Evolutionary conservation across 2,888 invertebrate genomes (phyloP), one percentile per base, ranked within the genome.

Genomic region (Prenolepis imparis): DNA sequence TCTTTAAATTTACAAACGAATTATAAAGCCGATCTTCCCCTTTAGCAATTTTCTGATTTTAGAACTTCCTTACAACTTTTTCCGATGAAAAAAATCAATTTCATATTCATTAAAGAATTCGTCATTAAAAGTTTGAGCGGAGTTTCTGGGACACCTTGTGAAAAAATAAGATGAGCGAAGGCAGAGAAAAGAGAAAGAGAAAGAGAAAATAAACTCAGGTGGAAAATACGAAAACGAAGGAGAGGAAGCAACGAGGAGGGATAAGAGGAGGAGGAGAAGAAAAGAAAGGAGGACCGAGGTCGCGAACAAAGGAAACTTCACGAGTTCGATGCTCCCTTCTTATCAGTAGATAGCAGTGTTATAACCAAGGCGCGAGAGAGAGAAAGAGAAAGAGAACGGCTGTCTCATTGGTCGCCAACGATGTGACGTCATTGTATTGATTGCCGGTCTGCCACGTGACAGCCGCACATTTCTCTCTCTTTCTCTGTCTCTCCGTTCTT

Each of bases 311-410:
- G 86, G 89, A 89, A 88, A 87, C 78, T 84, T 75, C 70, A 85
- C 84, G 89, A 92, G 93, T 93, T 93, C 93, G 93, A 93, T 92
- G 93, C 92, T 91, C 93, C 86, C 91, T 84, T 90, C 90, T 93
- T 93, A 93, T 93, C 93, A 92, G 91, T 86, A 90, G 83, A 88
- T 87, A 88, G 82, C 73, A 82, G 84, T 86, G 87, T 86, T 83
- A 84, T 82, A 77, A 83, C 64, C 67, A 84, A 85, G 84, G 75
- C 66, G 36, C 55, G 66, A 28, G 57, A 36, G 59, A 36, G 36
- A 36, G 36, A 28, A 28, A 3, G 28, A 28, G 28, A n/a, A n/a
- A 36, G 36, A 36, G 36, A 36, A 36, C 59, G 63, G 44, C 21
- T 57, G 52, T 15, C 44, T 61, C 74, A 88, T 90, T 89, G 89